Percentiles rank a stretch among this genome's conserved stretches.
Evolutionary conservation across 2,797 vertebrate genomes (phyloP).

Genomic region (Salmo trutta): DNA sequence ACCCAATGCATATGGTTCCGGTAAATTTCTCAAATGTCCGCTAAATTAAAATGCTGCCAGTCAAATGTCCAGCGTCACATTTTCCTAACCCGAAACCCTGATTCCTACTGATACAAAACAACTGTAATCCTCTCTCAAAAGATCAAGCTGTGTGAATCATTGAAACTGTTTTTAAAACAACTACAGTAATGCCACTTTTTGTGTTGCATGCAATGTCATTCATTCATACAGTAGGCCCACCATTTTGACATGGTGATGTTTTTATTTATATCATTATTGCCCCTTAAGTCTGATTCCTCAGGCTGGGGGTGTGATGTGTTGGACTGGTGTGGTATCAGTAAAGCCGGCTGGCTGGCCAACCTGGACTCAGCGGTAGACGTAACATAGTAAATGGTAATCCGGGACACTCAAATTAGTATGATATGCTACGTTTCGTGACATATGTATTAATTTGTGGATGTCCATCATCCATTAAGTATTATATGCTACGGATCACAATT

Average conservation of each 20-base stretch:
- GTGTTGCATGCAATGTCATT: background rate
- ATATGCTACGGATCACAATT: too few relatives aligned
- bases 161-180: slow-evolving; percentile 11
- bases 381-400: too few relatives aligned
- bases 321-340: slow-evolving; percentile 23
- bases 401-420: too few relatives aligned
- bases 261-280: background rate
- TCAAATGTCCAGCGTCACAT: too few relatives aligned
- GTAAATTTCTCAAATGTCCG: too few relatives aligned
- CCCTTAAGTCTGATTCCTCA: background rate
- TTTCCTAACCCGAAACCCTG: background rate
- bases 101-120: slow-evolving; percentile 18
- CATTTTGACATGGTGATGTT: background rate
- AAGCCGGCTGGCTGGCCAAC: slow-evolving; percentile 5
- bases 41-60: too few relatives aligned
- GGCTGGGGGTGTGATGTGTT: slow-evolving; percentile 7
- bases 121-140: slow-evolving; percentile 35
- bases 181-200: slow-evolving; percentile 3
- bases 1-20: too few relatives aligned
- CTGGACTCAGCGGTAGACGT: too few relatives aligned
- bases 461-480: too few relatives aligned
- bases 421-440: too few relatives aligned
- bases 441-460: too few relatives aligned
- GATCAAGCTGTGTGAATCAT: background rate
- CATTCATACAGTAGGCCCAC: background rate